These are phyloP conservation scores for Drosophila austrosaltans DNA, from an alignment of 2,888 invertebrate genomes.

Conservation along the genomic window DNA sequence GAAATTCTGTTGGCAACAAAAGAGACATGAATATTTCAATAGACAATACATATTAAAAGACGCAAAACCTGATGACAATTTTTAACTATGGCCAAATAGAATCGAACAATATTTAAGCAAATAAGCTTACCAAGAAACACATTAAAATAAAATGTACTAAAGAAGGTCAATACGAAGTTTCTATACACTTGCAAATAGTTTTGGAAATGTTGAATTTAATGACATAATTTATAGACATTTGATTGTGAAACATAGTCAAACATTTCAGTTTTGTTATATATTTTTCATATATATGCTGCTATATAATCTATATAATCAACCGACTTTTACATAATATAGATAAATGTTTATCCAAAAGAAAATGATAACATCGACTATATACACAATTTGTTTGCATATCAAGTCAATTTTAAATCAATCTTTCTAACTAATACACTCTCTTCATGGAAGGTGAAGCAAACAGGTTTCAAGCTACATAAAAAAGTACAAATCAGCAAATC, in stretches of 20 bases:
- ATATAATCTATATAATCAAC: too few relatives aligned
- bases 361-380: not conserved
- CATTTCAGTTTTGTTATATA: too few relatives aligned
- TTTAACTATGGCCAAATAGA: slow-evolving; percentile 33
- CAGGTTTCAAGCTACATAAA: slow-evolving; percentile 47
- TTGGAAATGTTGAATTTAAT: not conserved
- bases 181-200: not conserved
- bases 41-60: slow-evolving; percentile 60
- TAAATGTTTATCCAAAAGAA: not conserved
- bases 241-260: too few relatives aligned
- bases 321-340: too few relatives aligned
- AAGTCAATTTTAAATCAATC: not conserved
- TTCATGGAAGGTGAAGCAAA: slow-evolving; percentile 29
- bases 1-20: slow-evolving; percentile 22
- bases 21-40: slow-evolving; percentile 50
- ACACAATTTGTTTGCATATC: not conserved
- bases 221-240: too few relatives aligned
- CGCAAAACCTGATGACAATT: slow-evolving; percentile 42
- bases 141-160: not conserved
- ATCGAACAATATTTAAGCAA: slow-evolving; percentile 39
- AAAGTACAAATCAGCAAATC: slow-evolving; percentile 15
- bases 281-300: too few relatives aligned
- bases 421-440: not conserved
- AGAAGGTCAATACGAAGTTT: not conserved
- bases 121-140: slow-evolving; percentile 27